A percentile compares a stretch with the other conserved stretches of the same genome.
These are phyloP conservation scores for Heliconius erato DNA, from an alignment of 2,888 invertebrate species.

Conservation along the genomic window DNA sequence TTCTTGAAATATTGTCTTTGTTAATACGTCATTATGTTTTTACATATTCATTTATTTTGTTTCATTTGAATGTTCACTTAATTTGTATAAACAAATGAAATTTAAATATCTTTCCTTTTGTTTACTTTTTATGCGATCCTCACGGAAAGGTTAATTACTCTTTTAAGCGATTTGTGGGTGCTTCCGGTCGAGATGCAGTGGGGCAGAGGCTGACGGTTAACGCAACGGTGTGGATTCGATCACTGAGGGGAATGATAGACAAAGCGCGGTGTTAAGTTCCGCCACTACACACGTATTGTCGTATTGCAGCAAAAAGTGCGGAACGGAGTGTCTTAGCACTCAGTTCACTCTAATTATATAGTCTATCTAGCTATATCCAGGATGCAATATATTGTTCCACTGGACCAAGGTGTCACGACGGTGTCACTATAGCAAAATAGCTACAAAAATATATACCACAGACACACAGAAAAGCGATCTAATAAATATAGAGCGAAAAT, in stretches of 20 bases:
- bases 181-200: no score
- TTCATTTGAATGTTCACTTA: neutral
- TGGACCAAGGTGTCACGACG: no score
- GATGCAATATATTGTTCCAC: no score
- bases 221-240: no score
- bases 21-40: neutral
- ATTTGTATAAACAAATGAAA: neutral
- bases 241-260: no score
- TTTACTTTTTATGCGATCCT: neutral
- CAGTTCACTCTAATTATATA: no score
- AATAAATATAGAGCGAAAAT: neutral
- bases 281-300: no score
- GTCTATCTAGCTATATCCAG: no score
- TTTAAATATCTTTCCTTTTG: neutral
- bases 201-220: no score
- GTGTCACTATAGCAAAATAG: neutral
- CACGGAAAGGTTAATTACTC: neutral
- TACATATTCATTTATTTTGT: neutral
- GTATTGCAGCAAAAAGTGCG: no score
- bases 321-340: no score
- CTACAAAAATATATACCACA: neutral
- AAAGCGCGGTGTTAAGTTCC: no score
- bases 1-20: neutral
- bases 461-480: neutral
- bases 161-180: neutral